Base-by-base conservation (phyloP, 2,113 vertebrate genomes). In the Aphyosemion australe region DNA sequence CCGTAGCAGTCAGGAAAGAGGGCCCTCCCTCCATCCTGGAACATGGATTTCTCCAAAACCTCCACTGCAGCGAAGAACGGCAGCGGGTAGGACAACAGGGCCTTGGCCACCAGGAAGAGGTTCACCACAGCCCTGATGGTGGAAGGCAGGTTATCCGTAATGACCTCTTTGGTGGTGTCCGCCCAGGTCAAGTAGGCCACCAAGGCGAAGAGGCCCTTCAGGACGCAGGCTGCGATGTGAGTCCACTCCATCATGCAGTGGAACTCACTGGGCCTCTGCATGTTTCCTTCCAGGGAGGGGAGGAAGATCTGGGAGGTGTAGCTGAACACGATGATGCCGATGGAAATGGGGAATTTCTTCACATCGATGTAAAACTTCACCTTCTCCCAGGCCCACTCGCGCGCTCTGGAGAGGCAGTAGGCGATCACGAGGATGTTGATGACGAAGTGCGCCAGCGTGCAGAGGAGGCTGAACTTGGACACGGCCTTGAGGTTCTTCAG, bases 291-390 rank as follows among this genome's bases (percentile, higher is more conserved):
- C 80, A 99, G 90, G 37, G 96, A 98, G 39, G 97, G 97, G 79
- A 99, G 91, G 91, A 99, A 99, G 82, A 99, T 99, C 92, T 99
- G 97, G 6, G 97, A 99, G n/a, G 97, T 99, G 93, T 99, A 99
- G 92, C 97, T 99, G 93, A 99, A 99, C 64, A 99, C 97, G 58
- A 99, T 97, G 87, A 99, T 98, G 77, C 96, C 97, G 5, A 99
- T 97, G 59, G 97, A 99, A 74, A 99, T 98, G 65, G 97, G 97
- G 47, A 99, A 99, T 71, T 98, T 99, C 92, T 99, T 99, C 54
- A 99, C 96, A 4, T 99, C 96, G 31, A 98, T 98, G 61, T 99
- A 99, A 87, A 99, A 99, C 83, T 98, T 99, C 74, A 99, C 96
- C 87, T 99, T 98, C 80, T 99, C 97, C 97, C 97, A 99, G 64